Conservation (phyloP, 2,888 invertebrate species). For the Xanthorhoe designata region DNA sequence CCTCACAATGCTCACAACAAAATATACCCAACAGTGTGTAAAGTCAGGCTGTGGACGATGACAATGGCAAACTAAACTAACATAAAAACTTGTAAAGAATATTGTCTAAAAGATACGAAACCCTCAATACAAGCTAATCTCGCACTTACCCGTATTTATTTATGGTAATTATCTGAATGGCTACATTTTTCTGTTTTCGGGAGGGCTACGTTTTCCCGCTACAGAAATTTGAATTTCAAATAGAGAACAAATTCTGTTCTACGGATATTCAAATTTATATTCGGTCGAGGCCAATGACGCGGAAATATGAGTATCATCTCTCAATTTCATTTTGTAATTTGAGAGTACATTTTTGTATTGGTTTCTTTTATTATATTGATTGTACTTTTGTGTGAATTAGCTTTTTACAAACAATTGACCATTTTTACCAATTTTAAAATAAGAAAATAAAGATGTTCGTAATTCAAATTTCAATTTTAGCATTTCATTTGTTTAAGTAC, state of each 20-base stretch:
- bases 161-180: slow-evolving; percentile 76
- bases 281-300: slow-evolving; percentile 72
- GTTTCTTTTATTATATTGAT: too few species aligned
- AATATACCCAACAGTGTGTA: too few species aligned
- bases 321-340: slow-evolving; percentile 67
- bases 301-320: slow-evolving; percentile 75
- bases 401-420: neutral
- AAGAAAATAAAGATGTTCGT: too few species aligned
- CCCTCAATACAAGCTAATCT: neutral
- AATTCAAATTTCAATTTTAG: too few species aligned
- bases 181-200: slow-evolving; percentile 70
- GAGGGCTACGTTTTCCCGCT: slow-evolving; percentile 69
- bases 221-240: slow-evolving; percentile 77
- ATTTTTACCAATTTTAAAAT: too few species aligned
- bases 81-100: too few species aligned
- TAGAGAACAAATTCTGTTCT: slow-evolving; percentile 71
- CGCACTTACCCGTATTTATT: slow-evolving; percentile 51
- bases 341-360: slow-evolving; percentile 62
- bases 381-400: slow-evolving; percentile 31
- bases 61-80: too few species aligned
- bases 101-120: neutral
- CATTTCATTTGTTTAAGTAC: too few species aligned
- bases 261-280: slow-evolving; percentile 75
- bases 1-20: too few species aligned
- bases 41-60: too few species aligned